Percentiles rank a stretch among this genome's conserved stretches.
Evolutionary conservation across 2,888 invertebrate species (phyloP).

Genomic region (Andrena minutula): DNA sequence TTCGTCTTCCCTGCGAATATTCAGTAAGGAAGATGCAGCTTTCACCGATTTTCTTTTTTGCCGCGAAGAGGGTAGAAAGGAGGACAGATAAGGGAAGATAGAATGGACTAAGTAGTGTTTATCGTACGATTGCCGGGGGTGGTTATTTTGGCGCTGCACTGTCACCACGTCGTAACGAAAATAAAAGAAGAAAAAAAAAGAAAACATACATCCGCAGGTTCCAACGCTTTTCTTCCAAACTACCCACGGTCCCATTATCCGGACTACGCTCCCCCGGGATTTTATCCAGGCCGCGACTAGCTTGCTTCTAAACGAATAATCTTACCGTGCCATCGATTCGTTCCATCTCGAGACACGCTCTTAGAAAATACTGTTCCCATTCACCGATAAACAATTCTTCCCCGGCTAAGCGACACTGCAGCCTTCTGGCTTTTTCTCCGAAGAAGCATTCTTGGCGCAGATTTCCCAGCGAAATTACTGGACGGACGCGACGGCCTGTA

Average conservation of each 20-base stretch:
- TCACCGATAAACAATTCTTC: slow-evolving; percentile 24
- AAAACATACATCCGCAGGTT: slow-evolving; percentile 64
- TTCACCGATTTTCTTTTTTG: slow-evolving; percentile 22
- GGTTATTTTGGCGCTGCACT: slow-evolving; percentile 73
- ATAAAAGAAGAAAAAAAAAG: slow-evolving; percentile 68
- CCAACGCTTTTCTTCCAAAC: slow-evolving; percentile 51
- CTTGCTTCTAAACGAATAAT: slow-evolving; percentile 57
- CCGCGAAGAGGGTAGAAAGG: background rate
- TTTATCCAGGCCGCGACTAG: slow-evolving; percentile 38
- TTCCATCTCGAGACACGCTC: slow-evolving; percentile 8
- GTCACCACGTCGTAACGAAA: slow-evolving; percentile 50
- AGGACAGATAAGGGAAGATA: slow-evolving; percentile 33
- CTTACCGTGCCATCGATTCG: slow-evolving; percentile 45
- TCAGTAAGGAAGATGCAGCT: background rate
- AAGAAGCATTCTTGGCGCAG: slow-evolving; percentile 15
- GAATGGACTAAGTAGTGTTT: slow-evolving; percentile 72
- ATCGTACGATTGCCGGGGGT: slow-evolving; percentile 75
- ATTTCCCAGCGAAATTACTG: slow-evolving; percentile 53
- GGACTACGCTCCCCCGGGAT: slow-evolving; percentile 41
- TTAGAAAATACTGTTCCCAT: slow-evolving; percentile 5
- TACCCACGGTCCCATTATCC: slow-evolving; percentile 64
- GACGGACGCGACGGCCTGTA: slow-evolving; percentile 20
- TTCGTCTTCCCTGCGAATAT: background rate
- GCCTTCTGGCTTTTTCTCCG: slow-evolving; percentile 5
- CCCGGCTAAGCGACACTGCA: background rate